Evolutionary conservation across 1,140 invertebrate species (phyloP), one percentile per base, ranked within the genome.

Genomic region (Drepana arcuata): DNA sequence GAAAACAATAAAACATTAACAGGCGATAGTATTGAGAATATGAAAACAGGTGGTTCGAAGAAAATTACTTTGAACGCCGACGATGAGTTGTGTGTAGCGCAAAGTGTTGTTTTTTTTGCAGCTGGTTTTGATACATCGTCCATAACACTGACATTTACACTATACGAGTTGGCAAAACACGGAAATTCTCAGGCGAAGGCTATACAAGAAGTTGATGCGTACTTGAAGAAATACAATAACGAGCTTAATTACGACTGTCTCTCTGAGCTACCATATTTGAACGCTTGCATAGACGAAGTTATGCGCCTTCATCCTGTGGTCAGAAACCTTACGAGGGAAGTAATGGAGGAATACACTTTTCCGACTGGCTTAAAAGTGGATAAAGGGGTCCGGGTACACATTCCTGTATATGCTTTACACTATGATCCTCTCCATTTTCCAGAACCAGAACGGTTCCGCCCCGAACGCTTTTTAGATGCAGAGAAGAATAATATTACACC

Each of bases 101-200:
- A 92, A 49, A 85, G 86, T 1, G 69, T 88, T 1, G 24, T 90
- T 3, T 92, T 93, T 48, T 90, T 91, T 45, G 67, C 85, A 1
- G 91, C 86, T 34, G 85, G 85, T 2, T 86, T 78, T 34, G 85
- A 86, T 42, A 84, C 85, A 1, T 80, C 84, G 2, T 70, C 83
- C 0, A 63, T 72, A 1, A 77, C 82, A 0, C 69, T 84, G 50
- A 52, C 64, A 0, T 83, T 84, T 54, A 67, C 81, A 9, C 24
- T 86, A 10, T 88, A 84, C 48, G 81, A 86, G 43, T 16, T 88
- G 23, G 77, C 86, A 1, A 55, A 65, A 15, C 50, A 86, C 41
- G 54, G 57, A 0, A 64, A 80, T 2, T 39, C 83, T 0, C 86
- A 88, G 36, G 39, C 85, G 1, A 75, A 69, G 31, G 51, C 86